phyloP scores from a whole-genome alignment of 2,888 invertebrate genomes.

The Lydus trimaculatus region DNA sequence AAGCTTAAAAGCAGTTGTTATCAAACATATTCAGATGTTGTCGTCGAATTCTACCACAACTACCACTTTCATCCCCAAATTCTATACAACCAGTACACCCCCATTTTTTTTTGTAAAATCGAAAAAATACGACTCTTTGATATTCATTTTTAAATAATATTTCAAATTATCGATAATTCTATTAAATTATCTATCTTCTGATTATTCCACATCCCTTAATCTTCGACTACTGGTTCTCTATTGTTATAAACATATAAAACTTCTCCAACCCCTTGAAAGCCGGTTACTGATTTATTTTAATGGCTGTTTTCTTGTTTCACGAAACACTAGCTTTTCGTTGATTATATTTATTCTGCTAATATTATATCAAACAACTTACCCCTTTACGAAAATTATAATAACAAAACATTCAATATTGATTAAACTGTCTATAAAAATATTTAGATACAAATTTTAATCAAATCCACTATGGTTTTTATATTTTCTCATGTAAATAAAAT shows the following conservation, averaged over 20 bases:
- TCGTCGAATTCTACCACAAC: slow-evolving; percentile 23
- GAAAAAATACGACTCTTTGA: slow-evolving; percentile 12
- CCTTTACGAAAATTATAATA: not conserved
- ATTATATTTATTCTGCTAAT: slow-evolving; percentile 39
- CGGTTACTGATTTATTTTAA: slow-evolving; percentile 45
- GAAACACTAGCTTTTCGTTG: slow-evolving; percentile 35
- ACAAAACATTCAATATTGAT: not conserved
- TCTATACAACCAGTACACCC: not conserved
- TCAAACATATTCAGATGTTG: slow-evolving; percentile 52
- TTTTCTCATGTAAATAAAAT: slow-evolving; percentile 27
- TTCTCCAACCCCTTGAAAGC: not conserved
- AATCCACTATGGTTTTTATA: not conserved
- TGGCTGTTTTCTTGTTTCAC: slow-evolving; percentile 42
- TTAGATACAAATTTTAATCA: not conserved
- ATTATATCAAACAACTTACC: not conserved
- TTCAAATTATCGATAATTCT: slow-evolving; percentile 54
- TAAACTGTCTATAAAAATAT: too few species aligned
- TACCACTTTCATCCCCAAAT: slow-evolving; percentile 15
- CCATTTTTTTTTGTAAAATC: not conserved
- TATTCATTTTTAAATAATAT: slow-evolving; percentile 51
- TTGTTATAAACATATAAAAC: not conserved
- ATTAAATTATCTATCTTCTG: slow-evolving; percentile 18
- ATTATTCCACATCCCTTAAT: not conserved
- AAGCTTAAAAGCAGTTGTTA: slow-evolving; percentile 54
- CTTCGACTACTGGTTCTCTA: not conserved